These are phyloP conservation scores for Tragelaphus eurycerus DNA, from an alignment of 2,797 vertebrate species.

Conservation along the genomic window DNA sequence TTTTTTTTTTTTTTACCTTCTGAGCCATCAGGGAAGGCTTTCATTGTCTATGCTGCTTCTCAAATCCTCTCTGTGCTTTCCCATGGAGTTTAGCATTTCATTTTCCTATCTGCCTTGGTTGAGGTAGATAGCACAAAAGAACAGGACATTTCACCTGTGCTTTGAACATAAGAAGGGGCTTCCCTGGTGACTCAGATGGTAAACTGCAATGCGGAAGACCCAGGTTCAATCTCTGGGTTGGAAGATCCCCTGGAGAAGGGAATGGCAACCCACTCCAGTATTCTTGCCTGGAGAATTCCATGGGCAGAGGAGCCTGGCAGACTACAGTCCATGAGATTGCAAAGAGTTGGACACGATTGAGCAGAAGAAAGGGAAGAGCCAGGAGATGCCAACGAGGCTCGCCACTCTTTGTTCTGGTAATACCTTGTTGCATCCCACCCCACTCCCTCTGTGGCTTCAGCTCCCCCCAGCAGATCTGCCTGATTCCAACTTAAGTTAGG, in stretches of 20 bases:
- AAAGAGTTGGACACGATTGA: not conserved
- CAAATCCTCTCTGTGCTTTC: not conserved
- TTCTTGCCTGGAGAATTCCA: not conserved
- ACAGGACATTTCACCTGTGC: not conserved
- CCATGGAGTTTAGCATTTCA: not conserved
- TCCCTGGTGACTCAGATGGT: not conserved
- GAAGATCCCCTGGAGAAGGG: not conserved
- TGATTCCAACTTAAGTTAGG: not conserved
- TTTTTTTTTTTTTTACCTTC: not conserved
- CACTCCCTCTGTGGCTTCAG: not conserved
- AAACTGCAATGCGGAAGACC: not conserved
- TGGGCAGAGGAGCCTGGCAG: not conserved
- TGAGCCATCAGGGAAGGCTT: not conserved
- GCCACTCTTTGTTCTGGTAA: not conserved
- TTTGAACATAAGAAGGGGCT: not conserved
- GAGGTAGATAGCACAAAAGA: not conserved
- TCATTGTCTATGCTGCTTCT: not conserved
- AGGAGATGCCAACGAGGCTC: not conserved
- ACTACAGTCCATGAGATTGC: not conserved
- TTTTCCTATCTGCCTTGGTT: not conserved
- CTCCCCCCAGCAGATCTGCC: not conserved
- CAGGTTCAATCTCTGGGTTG: not conserved
- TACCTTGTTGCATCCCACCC: not conserved
- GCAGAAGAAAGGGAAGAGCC: not conserved
- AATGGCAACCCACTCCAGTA: not conserved